Evolutionary conservation across 30 jellyfish, hydroid and myxozoan species (phyloP), one percentile per base, ranked within the genome.

Genomic region (Pelagia noctiluca): DNA sequence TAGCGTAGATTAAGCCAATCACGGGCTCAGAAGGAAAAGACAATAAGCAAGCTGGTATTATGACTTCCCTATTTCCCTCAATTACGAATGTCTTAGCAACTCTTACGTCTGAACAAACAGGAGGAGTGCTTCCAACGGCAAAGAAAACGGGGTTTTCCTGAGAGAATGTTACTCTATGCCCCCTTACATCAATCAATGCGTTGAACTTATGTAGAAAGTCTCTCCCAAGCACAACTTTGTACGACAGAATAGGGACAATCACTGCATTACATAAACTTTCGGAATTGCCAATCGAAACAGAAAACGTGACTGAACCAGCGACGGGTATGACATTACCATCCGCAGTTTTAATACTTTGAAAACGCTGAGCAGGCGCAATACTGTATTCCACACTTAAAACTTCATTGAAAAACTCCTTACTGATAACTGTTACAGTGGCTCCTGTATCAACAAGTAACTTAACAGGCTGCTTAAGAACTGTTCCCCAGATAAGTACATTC

Each of bases 181-280:
- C 74, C 16, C 65, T 32, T 4, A 70, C 65, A 35, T 70, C 73
- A 70, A 70, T 70, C 3, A 70, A 18, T 3, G 74, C 83, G 19
- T 12, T n/a, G 26, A 3, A 5, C 5, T 28, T 23, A 65, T 28
- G 61, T 11, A 65, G 79, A 33, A 65, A 65, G 61, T 65, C 79
- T 16, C 65, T 8, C 10, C 79, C 79, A 65, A 28, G 65, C 13
- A 70, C 83, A 10, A 63, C 49, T 63, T 63, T 63, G 49, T 63
- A 22, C 21, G 77, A 26, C 4, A 22, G 77, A 16, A n/a, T 63
- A 16, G 77, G 77, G 22, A 63, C 48, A 23, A 63, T 33, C 16
- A 49, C 28, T 10, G 77, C 77, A 63, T 63, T 29, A 29, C 49
- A 63, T 63, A 63, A 10, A 21, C 30, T n/a, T 2, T 63, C 77